A percentile compares a stretch with the other conserved stretches of the same genome.
phyloP scores from a whole-genome alignment of 2,888 invertebrate species.

The Stictocephala bisonia region DNA sequence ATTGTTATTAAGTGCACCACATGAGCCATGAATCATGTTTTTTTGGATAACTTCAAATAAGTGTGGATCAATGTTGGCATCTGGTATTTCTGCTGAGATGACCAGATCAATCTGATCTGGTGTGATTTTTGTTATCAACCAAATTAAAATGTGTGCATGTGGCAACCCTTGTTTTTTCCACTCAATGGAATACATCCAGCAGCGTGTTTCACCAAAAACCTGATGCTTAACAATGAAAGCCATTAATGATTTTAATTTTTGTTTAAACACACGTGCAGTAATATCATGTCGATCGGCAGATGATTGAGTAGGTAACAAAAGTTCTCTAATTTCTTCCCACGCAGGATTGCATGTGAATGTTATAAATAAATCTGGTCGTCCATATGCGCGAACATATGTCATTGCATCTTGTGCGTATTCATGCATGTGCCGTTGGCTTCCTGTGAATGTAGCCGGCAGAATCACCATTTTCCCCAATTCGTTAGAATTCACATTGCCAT shows the following conservation, averaged over 20 bases:
- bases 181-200: slow-evolving; percentile 56
- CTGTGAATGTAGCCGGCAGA: slow-evolving; percentile 59
- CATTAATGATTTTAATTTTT: slow-evolving; percentile 49
- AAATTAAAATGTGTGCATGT: slow-evolving; percentile 42
- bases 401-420: slow-evolving; percentile 62
- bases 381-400: slow-evolving; percentile 60
- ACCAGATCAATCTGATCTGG: slow-evolving; percentile 30
- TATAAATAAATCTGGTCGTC: slow-evolving; percentile 58
- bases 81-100: slow-evolving; percentile 59
- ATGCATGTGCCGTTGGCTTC: slow-evolving; percentile 60
- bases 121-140: too few relatives aligned
- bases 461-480: slow-evolving; percentile 58
- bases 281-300: slow-evolving; percentile 58
- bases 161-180: slow-evolving; percentile 46
- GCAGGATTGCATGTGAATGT: slow-evolving; percentile 60
- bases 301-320: slow-evolving; percentile 51
- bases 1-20: slow-evolving; percentile 53
- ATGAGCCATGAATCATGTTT: slow-evolving; percentile 63
- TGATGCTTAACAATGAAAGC: slow-evolving; percentile 46
- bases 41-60: slow-evolving; percentile 58
- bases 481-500: slow-evolving; percentile 54
- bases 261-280: slow-evolving; percentile 47
- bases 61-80: slow-evolving; percentile 55
- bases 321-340: slow-evolving; percentile 58
- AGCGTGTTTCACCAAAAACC: slow-evolving; percentile 52